These are phyloP conservation scores for Vireo griseus DNA, from an alignment of 2,797 vertebrate species.

Conservation along the genomic window DNA sequence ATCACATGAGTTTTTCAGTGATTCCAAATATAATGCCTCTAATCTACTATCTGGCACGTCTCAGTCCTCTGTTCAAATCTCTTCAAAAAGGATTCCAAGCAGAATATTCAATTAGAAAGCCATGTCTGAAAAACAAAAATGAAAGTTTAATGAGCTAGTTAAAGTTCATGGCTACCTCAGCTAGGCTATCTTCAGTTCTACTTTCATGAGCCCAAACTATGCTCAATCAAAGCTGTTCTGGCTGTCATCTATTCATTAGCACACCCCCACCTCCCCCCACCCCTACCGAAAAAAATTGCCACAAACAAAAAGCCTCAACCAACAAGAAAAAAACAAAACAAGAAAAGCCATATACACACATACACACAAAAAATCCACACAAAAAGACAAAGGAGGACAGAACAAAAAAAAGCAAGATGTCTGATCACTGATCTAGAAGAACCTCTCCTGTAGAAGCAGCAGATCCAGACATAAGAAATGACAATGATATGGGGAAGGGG, in stretches of 20 bases:
- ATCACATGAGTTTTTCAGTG: neutral
- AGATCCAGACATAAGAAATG: neutral
- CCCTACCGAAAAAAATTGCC: neutral
- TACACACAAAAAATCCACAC: neutral
- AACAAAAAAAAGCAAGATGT: neutral
- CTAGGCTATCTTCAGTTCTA: neutral
- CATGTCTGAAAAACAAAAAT: conserved; percentile 14
- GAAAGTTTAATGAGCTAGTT: neutral
- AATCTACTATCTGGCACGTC: neutral
- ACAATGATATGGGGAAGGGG: neutral
- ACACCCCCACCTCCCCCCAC: fast-evolving
- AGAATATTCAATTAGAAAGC: neutral
- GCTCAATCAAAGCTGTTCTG: neutral
- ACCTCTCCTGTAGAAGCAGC: neutral
- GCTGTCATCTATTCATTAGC: neutral
- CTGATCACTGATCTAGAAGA: neutral
- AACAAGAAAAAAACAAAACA: neutral
- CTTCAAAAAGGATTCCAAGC: neutral
- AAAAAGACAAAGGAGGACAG: neutral
- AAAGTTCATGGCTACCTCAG: neutral
- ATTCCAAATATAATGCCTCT: neutral
- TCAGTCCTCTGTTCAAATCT: neutral
- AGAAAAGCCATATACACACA: too few relatives aligned
- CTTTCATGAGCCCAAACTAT: neutral
- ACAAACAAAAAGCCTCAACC: neutral